Conservation (phyloP, 2,888 invertebrate species). For the Nymphalis polychloros region DNA sequence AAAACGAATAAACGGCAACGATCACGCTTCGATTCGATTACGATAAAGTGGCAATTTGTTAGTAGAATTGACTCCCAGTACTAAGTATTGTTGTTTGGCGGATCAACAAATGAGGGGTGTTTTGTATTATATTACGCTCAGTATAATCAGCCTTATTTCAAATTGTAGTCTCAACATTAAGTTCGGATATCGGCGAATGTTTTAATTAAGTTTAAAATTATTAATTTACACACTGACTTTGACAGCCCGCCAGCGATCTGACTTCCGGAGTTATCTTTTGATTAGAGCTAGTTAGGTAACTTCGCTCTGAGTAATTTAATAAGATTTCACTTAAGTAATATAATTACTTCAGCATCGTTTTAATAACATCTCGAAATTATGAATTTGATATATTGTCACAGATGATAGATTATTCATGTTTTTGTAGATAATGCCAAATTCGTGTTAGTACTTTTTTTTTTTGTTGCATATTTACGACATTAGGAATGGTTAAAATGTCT, state of each 20-base stretch:
- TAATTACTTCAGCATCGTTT: constrained; percentile 1
- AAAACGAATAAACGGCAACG: no score
- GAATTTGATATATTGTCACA: not conserved
- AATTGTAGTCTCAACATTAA: constrained; percentile 24
- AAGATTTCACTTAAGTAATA: not conserved
- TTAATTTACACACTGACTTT: constrained; percentile 61
- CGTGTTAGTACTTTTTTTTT: no score
- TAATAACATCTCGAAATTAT: not conserved
- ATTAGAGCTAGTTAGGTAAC: constrained; percentile 25
- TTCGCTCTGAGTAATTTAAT: constrained; percentile 18
- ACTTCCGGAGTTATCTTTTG: constrained; percentile 27
- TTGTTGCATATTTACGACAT: no score
- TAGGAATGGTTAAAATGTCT: no score
- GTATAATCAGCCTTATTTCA: constrained; percentile 9
- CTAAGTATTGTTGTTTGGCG: no score
- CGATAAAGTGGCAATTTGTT: no score
- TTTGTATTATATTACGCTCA: not conserved
- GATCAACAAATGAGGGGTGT: no score
- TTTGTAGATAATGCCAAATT: no score
- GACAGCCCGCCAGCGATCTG: constrained; percentile 36
- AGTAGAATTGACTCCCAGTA: no score
- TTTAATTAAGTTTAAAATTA: constrained; percentile 70
- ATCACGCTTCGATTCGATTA: no score
- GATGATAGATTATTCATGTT: not conserved
- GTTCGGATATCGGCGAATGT: constrained; percentile 50